These are phyloP conservation scores for Hirtodrosophila trivittata DNA, from an alignment of 2,888 invertebrate species.

Conservation along the genomic window DNA sequence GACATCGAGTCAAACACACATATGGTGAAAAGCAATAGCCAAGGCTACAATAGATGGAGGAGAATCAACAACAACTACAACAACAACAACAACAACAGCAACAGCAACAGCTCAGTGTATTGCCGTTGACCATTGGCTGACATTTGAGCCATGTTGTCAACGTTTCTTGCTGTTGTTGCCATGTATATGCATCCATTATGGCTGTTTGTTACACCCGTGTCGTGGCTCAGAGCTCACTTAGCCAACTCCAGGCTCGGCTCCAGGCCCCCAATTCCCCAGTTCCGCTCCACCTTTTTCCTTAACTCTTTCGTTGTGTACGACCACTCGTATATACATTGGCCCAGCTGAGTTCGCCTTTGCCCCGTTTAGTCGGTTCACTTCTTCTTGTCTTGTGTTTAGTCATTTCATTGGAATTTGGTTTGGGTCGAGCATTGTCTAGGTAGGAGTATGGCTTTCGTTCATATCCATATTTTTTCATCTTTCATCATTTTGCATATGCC, in stretches of 20 bases:
- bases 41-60: background rate
- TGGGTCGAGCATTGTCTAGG: slow-evolving; percentile 26
- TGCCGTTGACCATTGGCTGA: slow-evolving; percentile 75
- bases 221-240: slow-evolving; percentile 31
- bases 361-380: no score
- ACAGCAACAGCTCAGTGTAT: slow-evolving; percentile 35
- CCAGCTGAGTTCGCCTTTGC: no score
- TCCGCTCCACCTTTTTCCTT: background rate
- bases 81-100: slow-evolving; percentile 23
- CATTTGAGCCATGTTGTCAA: slow-evolving; percentile 80
- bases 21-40: slow-evolving; percentile 24
- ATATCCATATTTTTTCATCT: background rate
- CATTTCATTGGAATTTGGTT: slow-evolving; percentile 62
- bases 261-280: background rate
- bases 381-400: slow-evolving; percentile 14
- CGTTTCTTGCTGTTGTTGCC: slow-evolving; percentile 54
- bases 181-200: slow-evolving; percentile 70
- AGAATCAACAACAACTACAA: background rate
- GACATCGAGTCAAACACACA: slow-evolving; percentile 54
- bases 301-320: slow-evolving; percentile 15
- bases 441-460: background rate
- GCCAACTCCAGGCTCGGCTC: slow-evolving; percentile 4
- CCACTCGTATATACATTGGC: slow-evolving; percentile 13
- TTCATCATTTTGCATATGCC: slow-evolving; percentile 56
- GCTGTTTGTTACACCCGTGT: slow-evolving; percentile 61